Percentiles rank a stretch among this genome's conserved stretches.
Conservation (phyloP, 30 jellyfish, hydroid and myxozoan species). For the Cassiopea andromeda region DNA sequence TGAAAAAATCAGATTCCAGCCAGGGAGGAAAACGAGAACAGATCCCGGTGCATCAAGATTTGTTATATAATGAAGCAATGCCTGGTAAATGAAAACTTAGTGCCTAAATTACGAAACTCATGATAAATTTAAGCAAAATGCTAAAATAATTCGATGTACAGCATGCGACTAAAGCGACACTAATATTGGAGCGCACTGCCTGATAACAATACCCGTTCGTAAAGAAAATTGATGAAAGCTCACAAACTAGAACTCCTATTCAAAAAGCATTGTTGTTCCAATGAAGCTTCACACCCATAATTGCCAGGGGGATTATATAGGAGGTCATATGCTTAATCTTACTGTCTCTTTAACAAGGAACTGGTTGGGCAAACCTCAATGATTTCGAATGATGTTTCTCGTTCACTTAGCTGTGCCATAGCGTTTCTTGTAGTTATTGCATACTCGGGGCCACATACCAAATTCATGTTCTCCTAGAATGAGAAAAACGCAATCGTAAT, state of each 20-base stretch:
- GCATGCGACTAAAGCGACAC: not conserved
- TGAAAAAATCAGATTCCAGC: conserved; percentile 87
- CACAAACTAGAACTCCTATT: too few species aligned
- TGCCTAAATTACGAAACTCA: too few species aligned
- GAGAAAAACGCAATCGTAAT: not conserved
- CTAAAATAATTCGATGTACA: not conserved
- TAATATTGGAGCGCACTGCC: too few species aligned
- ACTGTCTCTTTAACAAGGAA: too few species aligned
- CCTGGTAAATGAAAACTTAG: conserved; percentile 45
- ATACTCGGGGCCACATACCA: conserved; percentile 82
- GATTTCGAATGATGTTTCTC: conserved; percentile 88
- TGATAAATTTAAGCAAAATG: too few species aligned
- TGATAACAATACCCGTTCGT: too few species aligned
- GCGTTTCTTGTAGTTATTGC: conserved; percentile 87
- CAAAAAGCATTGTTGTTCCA: too few species aligned
- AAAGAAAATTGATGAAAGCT: too few species aligned
- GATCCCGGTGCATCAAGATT: conserved; percentile 88
- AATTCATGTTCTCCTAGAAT: conserved; percentile 83
- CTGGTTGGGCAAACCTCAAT: conserved; percentile 67
- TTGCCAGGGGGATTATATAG: too few species aligned
- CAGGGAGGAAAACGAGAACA: conserved; percentile 92
- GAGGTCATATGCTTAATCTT: too few species aligned
- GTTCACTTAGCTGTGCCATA: conserved; percentile 91
- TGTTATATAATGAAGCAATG: conserved; percentile 74
- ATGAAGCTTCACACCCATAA: too few species aligned